Conservation (phyloP, 2,797 vertebrate species). For the Pseudochaenichthys georgianus region DNA sequence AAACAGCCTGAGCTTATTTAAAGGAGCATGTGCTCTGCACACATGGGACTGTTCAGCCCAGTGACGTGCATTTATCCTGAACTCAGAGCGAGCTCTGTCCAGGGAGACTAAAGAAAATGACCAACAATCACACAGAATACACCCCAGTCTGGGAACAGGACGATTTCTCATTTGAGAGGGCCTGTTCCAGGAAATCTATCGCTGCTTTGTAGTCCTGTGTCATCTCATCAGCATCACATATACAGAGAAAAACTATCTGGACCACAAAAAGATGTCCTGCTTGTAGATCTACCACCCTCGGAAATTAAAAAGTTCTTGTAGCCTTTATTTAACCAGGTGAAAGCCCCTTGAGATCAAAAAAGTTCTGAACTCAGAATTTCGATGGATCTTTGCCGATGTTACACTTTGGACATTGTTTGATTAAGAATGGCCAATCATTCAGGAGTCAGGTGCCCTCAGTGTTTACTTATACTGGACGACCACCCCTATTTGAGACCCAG, state of each 20-base stretch:
- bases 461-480: neutral
- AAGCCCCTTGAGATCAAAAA: neutral
- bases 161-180: conserved; percentile 19
- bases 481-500: neutral
- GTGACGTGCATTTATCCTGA: conserved; percentile 49
- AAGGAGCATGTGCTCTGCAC: conserved; percentile 64
- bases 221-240: conserved; percentile 37
- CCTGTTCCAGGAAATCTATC: conserved; percentile 46
- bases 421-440: too few species aligned
- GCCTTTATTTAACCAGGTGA: too few species aligned
- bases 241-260: conserved; percentile 28
- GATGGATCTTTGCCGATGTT: neutral
- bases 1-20: conserved; percentile 58
- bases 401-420: neutral
- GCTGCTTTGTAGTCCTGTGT: conserved; percentile 17
- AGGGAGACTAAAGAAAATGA: conserved; percentile 57
- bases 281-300: neutral
- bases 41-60: conserved; percentile 68
- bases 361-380: neutral
- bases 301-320: neutral
- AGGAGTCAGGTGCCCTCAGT: neutral
- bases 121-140: conserved; percentile 48
- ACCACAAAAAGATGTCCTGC: conserved; percentile 15
- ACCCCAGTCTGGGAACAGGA: conserved; percentile 25
- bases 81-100: conserved; percentile 24